A percentile compares a stretch with the other conserved stretches of the same genome.
These are phyloP conservation scores for Edolisoma coerulescens DNA, from an alignment of 2,113 vertebrate genomes.

Conservation along the genomic window DNA sequence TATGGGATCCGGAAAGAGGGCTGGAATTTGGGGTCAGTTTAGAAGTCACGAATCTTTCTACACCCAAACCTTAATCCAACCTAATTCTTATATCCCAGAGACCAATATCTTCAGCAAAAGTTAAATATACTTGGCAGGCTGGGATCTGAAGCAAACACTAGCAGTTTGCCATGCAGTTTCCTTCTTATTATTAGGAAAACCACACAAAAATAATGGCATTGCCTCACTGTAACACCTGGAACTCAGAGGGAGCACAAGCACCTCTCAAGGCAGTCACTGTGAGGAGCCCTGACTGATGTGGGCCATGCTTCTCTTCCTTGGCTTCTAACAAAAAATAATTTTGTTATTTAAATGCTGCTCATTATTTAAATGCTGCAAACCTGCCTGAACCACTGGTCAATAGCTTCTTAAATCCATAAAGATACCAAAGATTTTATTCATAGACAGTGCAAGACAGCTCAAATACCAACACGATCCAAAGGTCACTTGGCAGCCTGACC, in stretches of 20 bases:
- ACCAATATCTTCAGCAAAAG: neutral
- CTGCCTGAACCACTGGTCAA: neutral
- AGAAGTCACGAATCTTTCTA: neutral
- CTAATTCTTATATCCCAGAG: neutral
- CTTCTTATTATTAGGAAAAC: neutral
- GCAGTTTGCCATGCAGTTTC: neutral
- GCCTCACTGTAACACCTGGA: neutral
- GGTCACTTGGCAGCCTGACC: neutral
- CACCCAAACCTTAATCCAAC: neutral
- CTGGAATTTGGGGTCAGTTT: neutral
- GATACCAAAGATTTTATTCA: neutral
- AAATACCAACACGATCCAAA: neutral
- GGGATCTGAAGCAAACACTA: neutral
- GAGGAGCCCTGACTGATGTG: neutral
- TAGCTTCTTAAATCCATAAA: neutral
- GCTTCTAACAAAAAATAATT: neutral
- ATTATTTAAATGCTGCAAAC: neutral
- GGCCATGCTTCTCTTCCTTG: neutral
- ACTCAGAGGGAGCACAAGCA: neutral
- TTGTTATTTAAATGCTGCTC: neutral
- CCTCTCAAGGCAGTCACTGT: neutral
- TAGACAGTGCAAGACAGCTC: neutral
- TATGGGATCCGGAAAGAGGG: neutral
- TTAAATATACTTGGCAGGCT: neutral
- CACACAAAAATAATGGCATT: neutral